Conservation (phyloP, 2,113 vertebrate genomes). For the Lota lota region DNA sequence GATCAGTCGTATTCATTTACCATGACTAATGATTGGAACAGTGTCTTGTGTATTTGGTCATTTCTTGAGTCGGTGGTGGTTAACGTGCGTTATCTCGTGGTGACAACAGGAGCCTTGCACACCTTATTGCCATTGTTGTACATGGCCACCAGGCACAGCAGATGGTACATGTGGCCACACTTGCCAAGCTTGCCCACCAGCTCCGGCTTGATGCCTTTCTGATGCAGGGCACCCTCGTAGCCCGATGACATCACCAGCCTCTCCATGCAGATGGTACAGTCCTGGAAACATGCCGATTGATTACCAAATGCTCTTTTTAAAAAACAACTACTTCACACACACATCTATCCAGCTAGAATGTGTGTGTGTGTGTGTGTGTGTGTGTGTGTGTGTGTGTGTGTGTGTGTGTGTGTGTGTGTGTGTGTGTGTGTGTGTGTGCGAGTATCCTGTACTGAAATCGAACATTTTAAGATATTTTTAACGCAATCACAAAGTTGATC, state of each 20-base stretch:
- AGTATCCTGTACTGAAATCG: too few relatives aligned
- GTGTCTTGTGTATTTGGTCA: too few relatives aligned
- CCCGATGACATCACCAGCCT: slow-evolving; percentile 87
- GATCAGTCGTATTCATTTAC: too few relatives aligned
- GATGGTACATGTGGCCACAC: slow-evolving; percentile 95
- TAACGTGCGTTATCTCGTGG: too few relatives aligned
- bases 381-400: neutral
- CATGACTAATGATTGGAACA: too few relatives aligned
- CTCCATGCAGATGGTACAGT: slow-evolving; percentile 93
- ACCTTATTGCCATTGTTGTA: slow-evolving; percentile 97
- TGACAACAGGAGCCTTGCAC: slow-evolving; percentile 28
- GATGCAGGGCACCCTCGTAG: slow-evolving; percentile 88
- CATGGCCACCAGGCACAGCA: slow-evolving; percentile 96
- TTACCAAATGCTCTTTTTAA: slow-evolving; percentile 8
- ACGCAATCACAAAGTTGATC: too few relatives aligned
- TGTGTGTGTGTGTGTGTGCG: slow-evolving; percentile 13
- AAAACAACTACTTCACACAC: slow-evolving; percentile 23
- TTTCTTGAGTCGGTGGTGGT: too few relatives aligned
- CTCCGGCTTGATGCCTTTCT: slow-evolving; percentile 85
- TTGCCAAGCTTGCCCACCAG: slow-evolving; percentile 92
- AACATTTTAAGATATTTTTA: too few relatives aligned
- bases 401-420: neutral
- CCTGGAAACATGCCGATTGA: slow-evolving; percentile 63
- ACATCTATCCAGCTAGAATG: neutral
- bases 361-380: too few relatives aligned